These are phyloP conservation scores for Heliconius erato DNA, from an alignment of 2,888 invertebrate species.

Conservation along the genomic window DNA sequence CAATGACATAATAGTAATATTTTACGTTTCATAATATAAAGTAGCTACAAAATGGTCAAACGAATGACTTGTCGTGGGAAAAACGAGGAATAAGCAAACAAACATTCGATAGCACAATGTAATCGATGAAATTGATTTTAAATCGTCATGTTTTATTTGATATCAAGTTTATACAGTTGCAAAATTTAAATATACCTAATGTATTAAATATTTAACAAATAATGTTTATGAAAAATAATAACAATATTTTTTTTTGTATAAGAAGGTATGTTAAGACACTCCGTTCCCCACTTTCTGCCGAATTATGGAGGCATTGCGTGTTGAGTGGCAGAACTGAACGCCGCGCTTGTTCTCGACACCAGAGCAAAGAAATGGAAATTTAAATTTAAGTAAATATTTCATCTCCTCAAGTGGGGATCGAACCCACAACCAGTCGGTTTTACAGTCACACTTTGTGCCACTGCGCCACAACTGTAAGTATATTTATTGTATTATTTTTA, in stretches of 20 bases:
- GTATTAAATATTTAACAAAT: no score
- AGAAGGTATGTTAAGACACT: background rate
- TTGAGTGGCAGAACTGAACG: no score
- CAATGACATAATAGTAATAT: background rate
- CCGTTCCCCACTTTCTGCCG: no score
- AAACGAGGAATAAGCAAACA: constrained; percentile 30
- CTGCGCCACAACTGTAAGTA: background rate
- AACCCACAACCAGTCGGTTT: no score
- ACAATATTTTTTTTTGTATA: no score
- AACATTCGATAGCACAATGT: constrained; percentile 25
- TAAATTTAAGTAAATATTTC: no score
- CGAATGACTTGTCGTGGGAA: constrained; percentile 26
- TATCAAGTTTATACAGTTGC: constrained; percentile 16
- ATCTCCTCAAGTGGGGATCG: no score
- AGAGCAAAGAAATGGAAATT: no score
- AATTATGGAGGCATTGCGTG: no score
- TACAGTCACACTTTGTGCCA: no score
- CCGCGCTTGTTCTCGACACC: no score
- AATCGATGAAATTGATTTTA: constrained; percentile 34
- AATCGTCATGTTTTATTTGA: constrained; percentile 21
- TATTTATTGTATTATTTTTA: background rate
- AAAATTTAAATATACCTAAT: background rate
- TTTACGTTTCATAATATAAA: background rate
- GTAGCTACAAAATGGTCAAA: background rate
- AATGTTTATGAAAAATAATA: no score